phyloP scores from a whole-genome alignment of 2,113 vertebrate genomes.

The Myotis davidii region DNA sequence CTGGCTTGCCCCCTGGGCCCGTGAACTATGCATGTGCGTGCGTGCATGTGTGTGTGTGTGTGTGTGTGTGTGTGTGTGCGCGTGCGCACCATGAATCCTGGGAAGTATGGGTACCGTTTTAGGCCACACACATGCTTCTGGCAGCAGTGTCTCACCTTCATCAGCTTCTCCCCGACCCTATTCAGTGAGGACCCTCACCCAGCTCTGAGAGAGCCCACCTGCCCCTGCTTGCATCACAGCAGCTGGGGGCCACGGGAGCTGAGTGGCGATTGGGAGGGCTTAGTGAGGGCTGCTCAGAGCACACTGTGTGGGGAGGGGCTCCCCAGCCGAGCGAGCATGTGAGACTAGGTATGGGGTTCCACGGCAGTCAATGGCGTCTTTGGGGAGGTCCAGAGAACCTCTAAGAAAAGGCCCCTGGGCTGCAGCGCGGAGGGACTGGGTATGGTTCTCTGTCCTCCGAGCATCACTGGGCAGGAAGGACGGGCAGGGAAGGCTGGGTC shows the following conservation, averaged over 20 bases:
- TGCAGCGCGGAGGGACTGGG: background rate
- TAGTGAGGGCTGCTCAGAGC: background rate
- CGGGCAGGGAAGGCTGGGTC: rapidly evolving
- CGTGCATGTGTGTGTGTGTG: too few species aligned
- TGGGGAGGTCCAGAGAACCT: too few species aligned
- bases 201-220: rapidly evolving
- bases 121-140: background rate
- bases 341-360: background rate
- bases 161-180: background rate
- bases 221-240: rapidly evolving
- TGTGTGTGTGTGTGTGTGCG: too few species aligned
- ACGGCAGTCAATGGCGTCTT: background rate
- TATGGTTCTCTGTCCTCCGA: rapidly evolving
- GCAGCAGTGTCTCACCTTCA: background rate
- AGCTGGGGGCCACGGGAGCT: background rate
- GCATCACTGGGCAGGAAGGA: background rate
- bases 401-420: background rate
- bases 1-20: too few species aligned
- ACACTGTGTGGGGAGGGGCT: too few species aligned
- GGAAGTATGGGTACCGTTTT: rapidly evolving
- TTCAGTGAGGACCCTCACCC: background rate
- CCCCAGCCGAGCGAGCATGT: rapidly evolving
- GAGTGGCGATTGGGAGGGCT: background rate
- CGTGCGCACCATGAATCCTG: background rate
- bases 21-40: too few species aligned